These are phyloP conservation scores for Hipparchia sbordonii DNA, from an alignment of 2,888 invertebrate genomes.

Conservation along the genomic window DNA sequence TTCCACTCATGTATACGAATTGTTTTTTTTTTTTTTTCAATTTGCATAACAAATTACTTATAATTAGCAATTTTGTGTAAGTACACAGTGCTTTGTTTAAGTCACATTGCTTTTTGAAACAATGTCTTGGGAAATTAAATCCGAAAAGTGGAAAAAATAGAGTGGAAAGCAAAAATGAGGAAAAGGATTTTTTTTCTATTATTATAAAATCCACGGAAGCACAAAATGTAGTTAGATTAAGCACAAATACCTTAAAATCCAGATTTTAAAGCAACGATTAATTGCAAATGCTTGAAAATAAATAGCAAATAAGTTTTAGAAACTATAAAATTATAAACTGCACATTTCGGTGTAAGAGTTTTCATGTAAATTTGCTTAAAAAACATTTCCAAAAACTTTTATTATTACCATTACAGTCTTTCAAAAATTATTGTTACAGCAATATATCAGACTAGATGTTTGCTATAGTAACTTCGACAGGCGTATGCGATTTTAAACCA, in stretches of 20 bases:
- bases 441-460: too few species aligned
- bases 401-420: neutral
- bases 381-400: neutral
- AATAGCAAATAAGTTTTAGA: neutral
- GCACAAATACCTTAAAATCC: neutral
- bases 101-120: slow-evolving; percentile 10
- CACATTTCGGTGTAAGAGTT: neutral
- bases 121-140: neutral
- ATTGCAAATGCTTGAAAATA: neutral
- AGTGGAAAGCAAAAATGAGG: too few species aligned
- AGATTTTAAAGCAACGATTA: neutral
- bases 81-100: slow-evolving; percentile 18
- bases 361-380: neutral
- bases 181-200: neutral
- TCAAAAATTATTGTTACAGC: too few species aligned
- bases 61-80: neutral
- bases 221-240: neutral
- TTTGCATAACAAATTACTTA: neutral
- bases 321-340: neutral
- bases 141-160: too few species aligned
- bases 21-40: slow-evolving; percentile 3
- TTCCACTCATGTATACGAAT: neutral
- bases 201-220: neutral
- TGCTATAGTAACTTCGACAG: neutral
- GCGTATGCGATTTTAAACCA: neutral